A percentile compares a stretch with the other conserved stretches of the same genome.
These are phyloP conservation scores for Coboldia fuscipes DNA, from an alignment of 1,140 invertebrate genomes.

Conservation along the genomic window DNA sequence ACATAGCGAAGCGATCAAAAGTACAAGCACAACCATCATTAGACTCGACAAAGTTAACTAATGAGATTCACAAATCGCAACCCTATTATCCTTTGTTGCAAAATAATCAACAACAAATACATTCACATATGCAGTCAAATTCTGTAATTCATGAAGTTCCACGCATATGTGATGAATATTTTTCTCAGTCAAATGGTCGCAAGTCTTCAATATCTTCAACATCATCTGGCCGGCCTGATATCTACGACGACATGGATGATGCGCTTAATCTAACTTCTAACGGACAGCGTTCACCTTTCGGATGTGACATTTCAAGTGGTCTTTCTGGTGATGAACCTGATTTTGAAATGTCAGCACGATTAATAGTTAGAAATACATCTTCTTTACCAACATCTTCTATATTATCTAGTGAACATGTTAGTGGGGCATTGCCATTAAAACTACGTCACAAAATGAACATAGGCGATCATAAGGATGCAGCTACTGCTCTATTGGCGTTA, in stretches of 20 bases:
- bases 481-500: constrained; percentile 49
- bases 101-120: constrained; percentile 25
- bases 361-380: no score
- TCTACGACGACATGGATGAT: constrained; percentile 6
- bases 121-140: constrained; percentile 10
- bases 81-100: constrained; percentile 29
- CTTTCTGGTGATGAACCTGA: constrained; percentile 6
- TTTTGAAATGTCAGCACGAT: no score
- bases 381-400: no score
- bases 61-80: constrained; percentile 26
- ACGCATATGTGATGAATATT: constrained; percentile 11
- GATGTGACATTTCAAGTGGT: no score
- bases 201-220: constrained; percentile 3
- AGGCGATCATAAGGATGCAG: constrained; percentile 69
- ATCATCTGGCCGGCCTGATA: not conserved
- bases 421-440: constrained; percentile 76
- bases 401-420: no score
- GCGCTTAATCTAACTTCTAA: constrained; percentile 12
- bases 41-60: constrained; percentile 17
- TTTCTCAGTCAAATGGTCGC: constrained; percentile 6
- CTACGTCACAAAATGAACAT: constrained; percentile 79
- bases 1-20: constrained; percentile 59
- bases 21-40: constrained; percentile 38
- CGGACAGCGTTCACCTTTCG: constrained; percentile 12
- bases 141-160: constrained; percentile 8